Percentiles rank a stretch among this genome's conserved stretches.
Conservation (phyloP, 2,797 vertebrate species). For the Leptoclinus maculatus region DNA sequence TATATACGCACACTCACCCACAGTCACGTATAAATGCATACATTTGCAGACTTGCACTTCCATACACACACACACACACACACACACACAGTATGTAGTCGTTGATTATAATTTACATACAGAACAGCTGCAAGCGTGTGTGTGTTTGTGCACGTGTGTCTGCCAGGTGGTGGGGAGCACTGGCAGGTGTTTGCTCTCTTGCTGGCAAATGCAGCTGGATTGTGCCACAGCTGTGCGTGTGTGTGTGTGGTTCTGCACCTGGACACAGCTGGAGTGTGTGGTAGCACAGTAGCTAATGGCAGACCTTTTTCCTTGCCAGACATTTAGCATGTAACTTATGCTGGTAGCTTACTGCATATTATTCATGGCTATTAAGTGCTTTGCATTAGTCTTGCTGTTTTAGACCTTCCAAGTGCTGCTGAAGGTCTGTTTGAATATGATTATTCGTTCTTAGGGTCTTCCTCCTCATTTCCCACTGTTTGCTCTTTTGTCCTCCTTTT, state of each 20-base stretch:
- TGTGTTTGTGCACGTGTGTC: slow-evolving; percentile 50
- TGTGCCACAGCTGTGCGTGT: slow-evolving; percentile 71
- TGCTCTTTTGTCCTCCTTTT: not conserved
- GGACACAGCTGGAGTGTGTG: slow-evolving; percentile 68
- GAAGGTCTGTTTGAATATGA: slow-evolving; percentile 24
- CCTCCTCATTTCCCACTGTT: slow-evolving; percentile 15
- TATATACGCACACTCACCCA: slow-evolving; percentile 50
- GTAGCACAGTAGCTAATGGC: slow-evolving; percentile 69
- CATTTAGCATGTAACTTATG: slow-evolving; percentile 61
- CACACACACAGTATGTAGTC: slow-evolving; percentile 31
- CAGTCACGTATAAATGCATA: slow-evolving; percentile 45
- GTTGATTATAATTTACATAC: slow-evolving; percentile 55
- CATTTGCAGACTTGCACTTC: slow-evolving; percentile 38
- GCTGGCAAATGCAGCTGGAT: slow-evolving; percentile 76
- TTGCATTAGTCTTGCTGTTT: slow-evolving; percentile 46
- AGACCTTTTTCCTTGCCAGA: slow-evolving; percentile 57
- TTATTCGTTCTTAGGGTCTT: slow-evolving; percentile 13
- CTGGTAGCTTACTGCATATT: slow-evolving; percentile 50
- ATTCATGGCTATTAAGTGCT: slow-evolving; percentile 55
- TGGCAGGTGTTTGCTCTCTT: slow-evolving; percentile 78
- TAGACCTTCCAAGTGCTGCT: slow-evolving; percentile 23
- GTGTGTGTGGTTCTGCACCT: slow-evolving; percentile 66
- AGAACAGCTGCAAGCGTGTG: slow-evolving; percentile 62
- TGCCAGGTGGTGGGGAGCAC: slow-evolving; percentile 76
- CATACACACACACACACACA: slow-evolving; percentile 3